A percentile compares a stretch with the other conserved stretches of the same genome.
Conservation (phyloP, 2,888 invertebrate genomes). For the Cecidostiba fungosa region DNA sequence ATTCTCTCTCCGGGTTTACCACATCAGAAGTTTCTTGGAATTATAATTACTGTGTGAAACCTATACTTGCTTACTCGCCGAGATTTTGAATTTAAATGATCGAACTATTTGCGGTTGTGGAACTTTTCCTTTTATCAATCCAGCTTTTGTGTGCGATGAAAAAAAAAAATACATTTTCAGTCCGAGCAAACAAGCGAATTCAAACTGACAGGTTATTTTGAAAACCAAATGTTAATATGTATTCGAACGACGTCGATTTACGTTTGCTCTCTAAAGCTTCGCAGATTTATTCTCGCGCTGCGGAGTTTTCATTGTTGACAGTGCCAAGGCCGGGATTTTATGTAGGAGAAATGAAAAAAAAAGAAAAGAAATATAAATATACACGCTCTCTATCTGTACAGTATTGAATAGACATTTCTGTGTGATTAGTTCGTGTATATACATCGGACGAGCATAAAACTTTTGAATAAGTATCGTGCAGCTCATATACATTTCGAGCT, state of each 20-base stretch:
- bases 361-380: not conserved
- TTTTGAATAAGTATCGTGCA: not conserved
- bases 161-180: too few relatives aligned
- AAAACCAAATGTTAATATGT: not conserved
- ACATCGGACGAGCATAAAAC: not conserved
- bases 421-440: not conserved
- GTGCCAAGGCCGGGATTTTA: not conserved
- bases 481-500: not conserved
- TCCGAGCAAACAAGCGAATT: too few relatives aligned
- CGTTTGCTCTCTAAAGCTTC: not conserved
- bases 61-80: too few relatives aligned
- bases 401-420: not conserved
- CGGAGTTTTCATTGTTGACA: not conserved
- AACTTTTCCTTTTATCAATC: too few relatives aligned
- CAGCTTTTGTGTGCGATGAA: too few relatives aligned
- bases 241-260: conserved; percentile 2
- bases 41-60: not conserved
- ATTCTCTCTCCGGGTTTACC: not conserved
- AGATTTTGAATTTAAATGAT: not conserved
- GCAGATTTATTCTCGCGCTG: not conserved
- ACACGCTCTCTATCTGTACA: not conserved
- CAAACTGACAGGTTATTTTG: not conserved
- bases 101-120: not conserved
- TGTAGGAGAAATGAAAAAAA: not conserved
- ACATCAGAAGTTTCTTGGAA: not conserved